A percentile compares a stretch with the other conserved stretches of the same genome.
Evolutionary conservation across 2,888 invertebrate genomes (phyloP).

Genomic region (Lacanobia wlatinum): DNA sequence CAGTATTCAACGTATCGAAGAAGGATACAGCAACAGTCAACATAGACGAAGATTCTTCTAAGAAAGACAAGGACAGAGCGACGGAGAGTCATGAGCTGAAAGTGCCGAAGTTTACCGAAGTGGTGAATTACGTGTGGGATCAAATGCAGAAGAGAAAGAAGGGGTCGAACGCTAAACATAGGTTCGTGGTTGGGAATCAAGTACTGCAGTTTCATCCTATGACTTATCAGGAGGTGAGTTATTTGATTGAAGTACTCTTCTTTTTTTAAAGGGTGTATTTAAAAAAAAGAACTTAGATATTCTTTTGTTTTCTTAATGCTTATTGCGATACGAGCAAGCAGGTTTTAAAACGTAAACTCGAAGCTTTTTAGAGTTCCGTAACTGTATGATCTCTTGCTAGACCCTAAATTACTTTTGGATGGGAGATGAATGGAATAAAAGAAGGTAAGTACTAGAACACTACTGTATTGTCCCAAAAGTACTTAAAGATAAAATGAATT

Average conservation of each 20-base stretch:
- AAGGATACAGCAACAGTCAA: constrained; percentile 81
- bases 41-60: constrained; percentile 81
- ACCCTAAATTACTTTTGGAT: no score
- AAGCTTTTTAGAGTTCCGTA: no score
- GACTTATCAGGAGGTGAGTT: constrained; percentile 93
- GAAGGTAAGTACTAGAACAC: no score
- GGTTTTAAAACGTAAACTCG: no score
- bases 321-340: no score
- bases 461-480: no score
- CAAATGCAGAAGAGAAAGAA: constrained; percentile 92
- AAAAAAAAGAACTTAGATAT: neutral
- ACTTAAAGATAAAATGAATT: no score
- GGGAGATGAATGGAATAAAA: no score
- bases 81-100: constrained; percentile 80
- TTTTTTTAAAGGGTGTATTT: neutral
- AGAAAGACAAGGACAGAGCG: constrained; percentile 81
- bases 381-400: no score
- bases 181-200: constrained; percentile 92
- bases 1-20: constrained; percentile 85
- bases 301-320: neutral
- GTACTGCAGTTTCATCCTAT: constrained; percentile 93
- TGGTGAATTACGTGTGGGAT: constrained; percentile 93
- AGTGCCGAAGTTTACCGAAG: constrained; percentile 93
- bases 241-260: neutral
- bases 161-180: constrained; percentile 89